phyloP scores from a whole-genome alignment of 2,113 vertebrate species.

The Hippocampus guttulatus region DNA sequence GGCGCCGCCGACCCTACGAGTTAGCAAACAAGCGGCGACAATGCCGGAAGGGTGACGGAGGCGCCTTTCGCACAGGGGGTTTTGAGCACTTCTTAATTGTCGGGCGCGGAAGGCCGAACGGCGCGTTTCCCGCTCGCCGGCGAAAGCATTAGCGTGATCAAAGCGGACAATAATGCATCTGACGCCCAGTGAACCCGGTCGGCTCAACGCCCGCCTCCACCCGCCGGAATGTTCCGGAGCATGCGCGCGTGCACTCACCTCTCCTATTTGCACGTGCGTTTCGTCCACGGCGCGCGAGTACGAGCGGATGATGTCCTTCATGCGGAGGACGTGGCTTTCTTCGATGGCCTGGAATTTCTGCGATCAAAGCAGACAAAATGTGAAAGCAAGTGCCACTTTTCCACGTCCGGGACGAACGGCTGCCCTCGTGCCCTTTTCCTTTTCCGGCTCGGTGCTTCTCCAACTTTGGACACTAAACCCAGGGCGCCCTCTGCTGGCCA shows the following conservation, averaged over 20 bases:
- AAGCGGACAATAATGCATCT: conserved; percentile 57
- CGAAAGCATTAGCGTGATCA: conserved; percentile 62
- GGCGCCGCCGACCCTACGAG: background rate
- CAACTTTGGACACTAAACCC: too few relatives aligned
- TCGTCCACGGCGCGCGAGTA: conserved; percentile 89
- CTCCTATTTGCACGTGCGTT: conserved; percentile 88
- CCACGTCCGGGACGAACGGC: too few relatives aligned
- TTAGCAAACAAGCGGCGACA: background rate
- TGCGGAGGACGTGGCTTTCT: conserved; percentile 87
- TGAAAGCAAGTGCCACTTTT: background rate
- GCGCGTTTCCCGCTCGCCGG: conserved; percentile 53
- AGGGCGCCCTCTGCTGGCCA: too few relatives aligned
- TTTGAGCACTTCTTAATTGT: conserved; percentile 62
- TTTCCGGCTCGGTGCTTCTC: too few relatives aligned
- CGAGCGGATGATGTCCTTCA: conserved; percentile 91
- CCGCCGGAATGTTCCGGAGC: conserved; percentile 46
- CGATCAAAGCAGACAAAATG: background rate
- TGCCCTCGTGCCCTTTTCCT: too few relatives aligned
- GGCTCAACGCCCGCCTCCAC: conserved; percentile 44
- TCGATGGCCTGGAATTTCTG: conserved; percentile 98
- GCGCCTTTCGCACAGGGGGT: conserved; percentile 31
- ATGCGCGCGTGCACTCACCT: conserved; percentile 73
- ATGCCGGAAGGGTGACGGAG: conserved; percentile 13
- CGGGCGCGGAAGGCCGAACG: conserved; percentile 42
- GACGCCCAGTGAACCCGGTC: conserved; percentile 47